phyloP scores from a whole-genome alignment of 2,797 vertebrate genomes.

The Coreius guichenoti region DNA sequence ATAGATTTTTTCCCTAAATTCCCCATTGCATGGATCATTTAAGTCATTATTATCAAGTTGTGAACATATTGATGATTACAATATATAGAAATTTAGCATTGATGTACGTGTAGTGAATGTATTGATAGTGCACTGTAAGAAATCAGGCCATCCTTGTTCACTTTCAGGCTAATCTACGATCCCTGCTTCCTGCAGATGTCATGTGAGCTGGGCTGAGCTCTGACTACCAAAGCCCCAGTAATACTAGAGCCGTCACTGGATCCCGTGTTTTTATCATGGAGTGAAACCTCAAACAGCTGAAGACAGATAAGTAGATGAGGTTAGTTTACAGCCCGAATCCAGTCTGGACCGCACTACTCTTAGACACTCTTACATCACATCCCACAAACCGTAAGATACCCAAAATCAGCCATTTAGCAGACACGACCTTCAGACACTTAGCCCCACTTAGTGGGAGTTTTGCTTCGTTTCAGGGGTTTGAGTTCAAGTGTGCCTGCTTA shows the following conservation, averaged over 20 bases:
- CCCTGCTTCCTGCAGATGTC: constrained; percentile 12
- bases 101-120: not conserved
- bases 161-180: not conserved
- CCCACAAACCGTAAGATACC: not conserved
- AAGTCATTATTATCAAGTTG: too few species aligned
- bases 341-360: not conserved
- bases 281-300: constrained; percentile 44
- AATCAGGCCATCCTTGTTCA: not conserved
- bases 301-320: constrained; percentile 35
- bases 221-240: constrained; percentile 35
- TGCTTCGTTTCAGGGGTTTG: not conserved
- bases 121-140: not conserved
- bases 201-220: constrained; percentile 13
- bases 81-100: too few species aligned
- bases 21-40: too few species aligned
- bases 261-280: constrained; percentile 7
- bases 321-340: constrained; percentile 28
- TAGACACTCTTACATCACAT: not conserved
- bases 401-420: not conserved
- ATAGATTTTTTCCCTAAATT: too few species aligned
- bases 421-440: not conserved
- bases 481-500: not conserved
- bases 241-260: constrained; percentile 24
- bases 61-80: too few species aligned
- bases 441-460: not conserved